Base-by-base conservation (phyloP, 2,888 invertebrate species). In the Drosophila infuscata region DNA sequence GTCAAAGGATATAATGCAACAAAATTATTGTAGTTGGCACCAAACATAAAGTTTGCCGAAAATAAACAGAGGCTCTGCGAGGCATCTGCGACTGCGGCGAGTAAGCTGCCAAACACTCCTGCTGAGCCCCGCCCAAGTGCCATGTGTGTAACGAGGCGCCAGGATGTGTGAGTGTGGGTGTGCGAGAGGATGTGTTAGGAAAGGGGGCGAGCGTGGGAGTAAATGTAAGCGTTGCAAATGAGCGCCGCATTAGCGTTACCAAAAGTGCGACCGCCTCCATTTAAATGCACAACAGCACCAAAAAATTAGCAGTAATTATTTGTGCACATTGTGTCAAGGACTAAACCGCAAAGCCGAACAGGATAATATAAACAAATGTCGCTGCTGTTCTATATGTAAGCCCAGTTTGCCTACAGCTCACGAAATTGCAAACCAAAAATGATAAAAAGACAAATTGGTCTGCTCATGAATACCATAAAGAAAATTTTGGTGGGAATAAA, bases 201-300 rank as follows among this genome's bases (percentile, higher is more conserved):
- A 1, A 15, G 6, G n/a, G 30, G 20, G 20, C 20, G 12, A 49
- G 15, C 17, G 3, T n/a, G 29, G 29, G 29, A 25, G 29, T 29
- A 49, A 30, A n/a, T 43, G 20, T 46, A 29, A 49, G 62, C 43
- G 71, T 83, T 79, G 73, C 84, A 83, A 83, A 83, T 83, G 70
- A 83, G 74, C 74, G 53, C 73, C 76, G 81, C 83, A 82, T 82
- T 81, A 80, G 76, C 80, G 80, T 72, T 70, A 70, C 76, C 76
- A 79, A 82, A 82, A 81, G 62, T 67, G 71, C 75, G 68, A 72
- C 72, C 65, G 58, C 30, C 29, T n/a, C 17, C 66, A 72, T 83
- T 74, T 78, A 70, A 81, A 81, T 81, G 78, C 52, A 67, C 57
- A 73, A 51, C 61, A 60, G 51, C 48, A 53, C 2, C 41, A 65